A percentile compares a stretch with the other conserved stretches of the same genome.
These are phyloP conservation scores for Chrysogorgia sp. DNA, from an alignment of 92 coral and sea anemone species.

Conservation along the genomic window DNA sequence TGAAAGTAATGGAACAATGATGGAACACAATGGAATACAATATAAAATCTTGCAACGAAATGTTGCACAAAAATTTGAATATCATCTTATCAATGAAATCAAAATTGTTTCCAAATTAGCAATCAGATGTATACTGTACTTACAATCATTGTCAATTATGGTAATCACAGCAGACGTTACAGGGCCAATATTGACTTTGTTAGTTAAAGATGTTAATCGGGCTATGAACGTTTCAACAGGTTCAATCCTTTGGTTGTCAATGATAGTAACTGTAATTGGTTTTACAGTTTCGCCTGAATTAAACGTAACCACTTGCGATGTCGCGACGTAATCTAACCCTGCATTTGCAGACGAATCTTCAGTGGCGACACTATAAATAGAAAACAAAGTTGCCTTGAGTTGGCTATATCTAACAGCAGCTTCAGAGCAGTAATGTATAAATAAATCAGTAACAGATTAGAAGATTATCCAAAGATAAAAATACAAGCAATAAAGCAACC, in stretches of 20 bases:
- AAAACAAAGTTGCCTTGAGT: neutral
- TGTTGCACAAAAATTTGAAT: too few relatives aligned
- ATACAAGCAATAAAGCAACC: too few relatives aligned
- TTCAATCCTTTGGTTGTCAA: conserved; percentile 1
- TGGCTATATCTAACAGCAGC: too few relatives aligned
- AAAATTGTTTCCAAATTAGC: neutral
- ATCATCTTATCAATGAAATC: too few relatives aligned
- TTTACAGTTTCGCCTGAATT: conserved; percentile 20
- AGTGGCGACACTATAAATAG: neutral
- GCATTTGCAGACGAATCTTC: neutral
- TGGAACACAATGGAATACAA: too few relatives aligned
- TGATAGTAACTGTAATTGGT: conserved; percentile 26
- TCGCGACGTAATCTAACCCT: conserved; percentile 1
- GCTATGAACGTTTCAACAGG: neutral
- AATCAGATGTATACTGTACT: neutral
- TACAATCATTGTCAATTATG: conserved; percentile 13
- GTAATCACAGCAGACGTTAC: neutral
- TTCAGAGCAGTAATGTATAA: too few relatives aligned
- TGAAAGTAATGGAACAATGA: too few relatives aligned
- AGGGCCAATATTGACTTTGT: neutral
- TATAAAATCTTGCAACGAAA: too few relatives aligned
- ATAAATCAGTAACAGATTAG: too few relatives aligned
- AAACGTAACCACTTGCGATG: conserved; percentile 33
- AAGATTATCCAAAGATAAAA: neutral
- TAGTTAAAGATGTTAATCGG: neutral